Evolutionary conservation across 2,888 invertebrate species (phyloP).

Genomic region (Drosophila ezoana): DNA sequence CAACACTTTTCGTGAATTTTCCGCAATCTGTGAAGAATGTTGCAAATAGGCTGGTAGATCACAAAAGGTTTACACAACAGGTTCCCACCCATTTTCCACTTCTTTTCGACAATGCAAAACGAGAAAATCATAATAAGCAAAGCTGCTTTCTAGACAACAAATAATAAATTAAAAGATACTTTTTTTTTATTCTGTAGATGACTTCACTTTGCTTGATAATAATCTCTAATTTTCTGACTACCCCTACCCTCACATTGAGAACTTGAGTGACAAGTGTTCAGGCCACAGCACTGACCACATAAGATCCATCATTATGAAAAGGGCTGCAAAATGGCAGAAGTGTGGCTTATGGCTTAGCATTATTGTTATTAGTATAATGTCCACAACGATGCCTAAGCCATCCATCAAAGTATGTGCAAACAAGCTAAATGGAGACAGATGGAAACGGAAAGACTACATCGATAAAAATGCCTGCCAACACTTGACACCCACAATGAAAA

Average conservation of each 20-base stretch:
- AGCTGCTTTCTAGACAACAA: too few species aligned
- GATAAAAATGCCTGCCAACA: constrained; percentile 48
- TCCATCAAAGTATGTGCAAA: constrained; percentile 57
- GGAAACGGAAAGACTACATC: constrained; percentile 9
- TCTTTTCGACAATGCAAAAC: too few species aligned
- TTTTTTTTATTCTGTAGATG: too few species aligned
- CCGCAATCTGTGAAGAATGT: too few species aligned
- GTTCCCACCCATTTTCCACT: too few species aligned
- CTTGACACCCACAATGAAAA: constrained; percentile 45
- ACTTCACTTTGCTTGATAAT: neutral
- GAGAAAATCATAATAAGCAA: too few species aligned
- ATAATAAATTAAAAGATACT: too few species aligned
- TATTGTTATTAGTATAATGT: constrained; percentile 39
- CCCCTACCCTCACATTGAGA: constrained; percentile 8
- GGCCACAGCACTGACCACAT: constrained; percentile 11
- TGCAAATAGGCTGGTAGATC: neutral
- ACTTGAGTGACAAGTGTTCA: constrained; percentile 16
- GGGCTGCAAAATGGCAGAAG: constrained; percentile 25
- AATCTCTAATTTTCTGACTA: constrained; percentile 1
- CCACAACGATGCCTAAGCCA: constrained; percentile 41
- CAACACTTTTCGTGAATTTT: neutral
- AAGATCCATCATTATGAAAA: constrained; percentile 9
- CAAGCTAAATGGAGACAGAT: constrained; percentile 18
- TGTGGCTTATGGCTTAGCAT: constrained; percentile 23
- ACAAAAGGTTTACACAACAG: neutral